These are phyloP conservation scores for Myathropa florea DNA, from an alignment of 2,888 invertebrate species.

Conservation along the genomic window DNA sequence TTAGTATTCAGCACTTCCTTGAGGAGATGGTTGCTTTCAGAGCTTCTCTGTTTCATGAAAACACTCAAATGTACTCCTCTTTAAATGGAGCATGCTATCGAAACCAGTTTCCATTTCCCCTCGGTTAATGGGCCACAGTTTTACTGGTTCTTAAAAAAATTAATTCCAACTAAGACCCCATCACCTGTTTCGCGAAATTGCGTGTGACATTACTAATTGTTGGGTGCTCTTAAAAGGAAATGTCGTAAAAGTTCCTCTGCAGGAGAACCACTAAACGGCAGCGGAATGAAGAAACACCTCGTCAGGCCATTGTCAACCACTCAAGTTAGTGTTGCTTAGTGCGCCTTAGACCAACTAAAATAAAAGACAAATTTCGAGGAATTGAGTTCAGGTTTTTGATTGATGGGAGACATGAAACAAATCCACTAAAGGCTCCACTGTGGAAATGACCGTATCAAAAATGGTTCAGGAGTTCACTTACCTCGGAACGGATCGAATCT, in stretches of 20 bases:
- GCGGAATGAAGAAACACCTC: background rate
- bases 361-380: background rate
- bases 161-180: background rate
- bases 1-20: no score
- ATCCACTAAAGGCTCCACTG: background rate
- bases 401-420: background rate
- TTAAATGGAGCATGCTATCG: no score
- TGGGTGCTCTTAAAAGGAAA: background rate
- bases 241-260: background rate
- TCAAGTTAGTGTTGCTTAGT: background rate
- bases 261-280: background rate
- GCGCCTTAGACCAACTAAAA: background rate
- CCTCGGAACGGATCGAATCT: background rate
- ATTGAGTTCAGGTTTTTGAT: background rate
- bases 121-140: background rate
- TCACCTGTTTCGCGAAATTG: background rate
- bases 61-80: background rate
- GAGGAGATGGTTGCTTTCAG: background rate
- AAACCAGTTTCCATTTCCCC: background rate
- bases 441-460: background rate
- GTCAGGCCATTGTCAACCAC: background rate
- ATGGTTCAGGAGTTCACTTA: background rate
- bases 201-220: background rate
- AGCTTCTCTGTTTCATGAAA: background rate
- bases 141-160: background rate